Evolutionary conservation across 2,888 invertebrate genomes (phyloP), one percentile per base, ranked within the genome.

Genomic region (Onchidella celtica): DNA sequence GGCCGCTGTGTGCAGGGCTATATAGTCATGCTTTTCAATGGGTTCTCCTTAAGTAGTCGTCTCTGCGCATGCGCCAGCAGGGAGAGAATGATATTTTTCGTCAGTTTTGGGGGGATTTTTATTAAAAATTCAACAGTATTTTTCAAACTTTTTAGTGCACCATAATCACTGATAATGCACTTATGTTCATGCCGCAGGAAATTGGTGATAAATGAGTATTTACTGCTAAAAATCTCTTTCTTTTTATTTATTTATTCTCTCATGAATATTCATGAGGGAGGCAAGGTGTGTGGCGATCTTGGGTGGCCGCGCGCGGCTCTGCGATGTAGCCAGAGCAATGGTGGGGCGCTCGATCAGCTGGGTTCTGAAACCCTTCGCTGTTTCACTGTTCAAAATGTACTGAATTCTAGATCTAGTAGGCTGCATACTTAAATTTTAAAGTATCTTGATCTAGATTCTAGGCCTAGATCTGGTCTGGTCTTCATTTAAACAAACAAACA

Each of bases 21-120:
- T n/a, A n/a, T n/a, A n/a, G 24, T n/a, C 57, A 57, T 72, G 59
- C 72, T 78, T 70, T n/a, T 78, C 78, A 40, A 78, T 70, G 70
- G 63, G 61, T 21, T n/a, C n/a, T n/a, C n/a, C n/a, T n/a, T n/a
- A n/a, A n/a, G n/a, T n/a, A n/a, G n/a, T n/a, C n/a, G n/a, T 3
- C 34, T 4, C 21, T 29, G 73, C 73, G 79, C 79, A 79, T 79
- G 79, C 73, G 79, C 79, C n/a, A n/a, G 29, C 40, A 14, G 36
- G 47, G 47, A 47, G 47, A 47, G 17, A 47, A 47, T 47, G 47
- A 21, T n/a, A 61, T 61, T 27, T 61, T 68, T 68, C 36, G 68
- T 34, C 36, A 9, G 17, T n/a, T n/a, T n/a, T n/a, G n/a, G n/a
- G n/a, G n/a, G n/a, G n/a, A n/a, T n/a, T n/a, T 47, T 47, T 47